Evolutionary conservation across 2,113 vertebrate genomes (phyloP), one percentile per base, ranked within the genome.

Genomic region (Sialia sialis): DNA sequence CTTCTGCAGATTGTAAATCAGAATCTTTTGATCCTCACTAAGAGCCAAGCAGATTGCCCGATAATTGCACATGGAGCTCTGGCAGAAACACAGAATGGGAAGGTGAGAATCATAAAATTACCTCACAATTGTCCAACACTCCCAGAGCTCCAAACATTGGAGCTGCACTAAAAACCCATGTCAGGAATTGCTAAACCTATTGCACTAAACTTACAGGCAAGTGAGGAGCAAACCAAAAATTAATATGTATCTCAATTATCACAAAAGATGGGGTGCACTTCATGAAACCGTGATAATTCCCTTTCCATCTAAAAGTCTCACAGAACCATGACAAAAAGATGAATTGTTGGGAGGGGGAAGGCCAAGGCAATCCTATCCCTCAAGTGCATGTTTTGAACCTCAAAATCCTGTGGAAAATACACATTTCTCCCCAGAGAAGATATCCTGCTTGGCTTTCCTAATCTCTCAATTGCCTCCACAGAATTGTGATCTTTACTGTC

Each of bases 21-120:
- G 81, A 66, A 67, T 94, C 85, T 85, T 92, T 90, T 93, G 82
- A 90, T 90, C 34, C 60, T 85, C 52, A 64, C 52, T 17, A 41
- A 55, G 25, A 95, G 63, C 22, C 60, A 87, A 64, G 86, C 7
- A 36, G n/a, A 60, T 60, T 68, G 26, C 26, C 29, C 0, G 0
- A 18, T 62, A 63, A 54, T 34, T 91, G 60, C 34, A 73, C 25
- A 12, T 6, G 7, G 38, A 2, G 2, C 32, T 17, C 41, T 36
- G 38, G 48, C 17, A 80, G 68, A 58, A 94, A 82, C 16, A 29
- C 7, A 10, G 62, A 60, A 52, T 18, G 20, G 43, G 27, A 96
- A 82, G 29, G 8, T 5, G 2, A 16, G 10, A 14, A 21, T 49
- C 30, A n/a, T 10, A 64, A 84, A 91, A 84, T 75, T 32, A 60